These are phyloP conservation scores for Lophotriccus pileatus DNA, from an alignment of 2,797 vertebrate species.

Conservation along the genomic window DNA sequence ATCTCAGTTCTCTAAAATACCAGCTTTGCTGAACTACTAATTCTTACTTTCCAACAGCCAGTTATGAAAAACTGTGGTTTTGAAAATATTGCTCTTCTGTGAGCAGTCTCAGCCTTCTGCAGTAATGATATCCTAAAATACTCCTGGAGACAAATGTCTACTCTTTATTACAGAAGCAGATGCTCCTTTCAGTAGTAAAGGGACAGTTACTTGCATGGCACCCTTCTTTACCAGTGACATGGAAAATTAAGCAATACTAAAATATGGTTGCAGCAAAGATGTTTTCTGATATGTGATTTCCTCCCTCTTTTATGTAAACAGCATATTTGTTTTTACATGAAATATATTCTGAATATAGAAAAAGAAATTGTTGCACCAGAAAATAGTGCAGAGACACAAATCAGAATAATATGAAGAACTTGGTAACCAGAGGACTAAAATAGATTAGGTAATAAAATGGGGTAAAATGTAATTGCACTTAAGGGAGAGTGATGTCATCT, in stretches of 20 bases:
- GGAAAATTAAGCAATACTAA: background rate
- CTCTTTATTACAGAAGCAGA: background rate
- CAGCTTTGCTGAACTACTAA: background rate
- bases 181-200: background rate
- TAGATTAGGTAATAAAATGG: background rate
- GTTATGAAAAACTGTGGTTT: background rate
- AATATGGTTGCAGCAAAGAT: background rate
- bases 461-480: background rate
- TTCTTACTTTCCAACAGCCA: conserved; percentile 4
- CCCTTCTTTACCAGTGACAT: background rate
- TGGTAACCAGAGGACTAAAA: background rate
- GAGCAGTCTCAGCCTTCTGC: conserved; percentile 3
- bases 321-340: background rate
- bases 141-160: background rate
- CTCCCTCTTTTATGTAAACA: background rate
- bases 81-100: background rate
- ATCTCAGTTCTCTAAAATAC: background rate
- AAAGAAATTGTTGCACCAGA: background rate
- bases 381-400: background rate
- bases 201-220: background rate
- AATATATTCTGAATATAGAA: background rate
- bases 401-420: background rate
- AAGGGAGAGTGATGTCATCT: background rate
- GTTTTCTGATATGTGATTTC: background rate
- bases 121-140: background rate